Base-by-base conservation (phyloP, 2,113 vertebrate species). In the Istiophorus platypterus region DNA sequence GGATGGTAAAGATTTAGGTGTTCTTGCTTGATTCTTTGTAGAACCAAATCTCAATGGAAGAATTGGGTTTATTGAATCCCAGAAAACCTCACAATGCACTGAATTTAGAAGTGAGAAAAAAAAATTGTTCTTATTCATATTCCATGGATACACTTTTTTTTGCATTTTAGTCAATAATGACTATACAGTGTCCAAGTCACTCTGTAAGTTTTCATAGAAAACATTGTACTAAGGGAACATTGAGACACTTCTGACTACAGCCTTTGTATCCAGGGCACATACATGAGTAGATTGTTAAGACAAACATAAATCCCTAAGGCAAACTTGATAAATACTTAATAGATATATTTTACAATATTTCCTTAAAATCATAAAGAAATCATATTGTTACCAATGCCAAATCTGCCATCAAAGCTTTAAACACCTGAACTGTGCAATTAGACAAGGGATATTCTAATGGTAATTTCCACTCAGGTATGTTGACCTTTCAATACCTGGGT, bases 191-290 rank as follows among this genome's bases (percentile, higher is more conserved):
- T 73, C 24, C 41, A 5, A 42, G 22, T 72, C 66, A 45, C 24
- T 67, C 9, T 67, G 14, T 13, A 42, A 63, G 3, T 63, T 1
- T 45, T 57, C 7, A 1, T 59, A 29, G 27, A 34, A 69, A 78
- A 65, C 13, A 58, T 8, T 58, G 31, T 22, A 45, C 47, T 11
- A 39, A 22, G 31, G 7, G 8, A 71, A 71, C 47, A 57, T 1
- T 51, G 13, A 66, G 15, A 80, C 13, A 39, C 31, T 59, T 26
- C 31, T 76, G 41, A 64, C 67, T 76, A 83, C 41, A 12, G 17
- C 79, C 67, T 72, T 85, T 76, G 20, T 76, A 34, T 51, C 27
- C 34, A 68, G 14, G 42, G 56, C 1, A n/a, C 20, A 68, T 24
- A 59, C 2, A 62, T 31, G 11, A 45, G 37, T 52, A 18, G 24